Evolutionary conservation across 2,888 invertebrate species (phyloP), one percentile per base, ranked within the genome.

Genomic region (Coleophora flavipennella): DNA sequence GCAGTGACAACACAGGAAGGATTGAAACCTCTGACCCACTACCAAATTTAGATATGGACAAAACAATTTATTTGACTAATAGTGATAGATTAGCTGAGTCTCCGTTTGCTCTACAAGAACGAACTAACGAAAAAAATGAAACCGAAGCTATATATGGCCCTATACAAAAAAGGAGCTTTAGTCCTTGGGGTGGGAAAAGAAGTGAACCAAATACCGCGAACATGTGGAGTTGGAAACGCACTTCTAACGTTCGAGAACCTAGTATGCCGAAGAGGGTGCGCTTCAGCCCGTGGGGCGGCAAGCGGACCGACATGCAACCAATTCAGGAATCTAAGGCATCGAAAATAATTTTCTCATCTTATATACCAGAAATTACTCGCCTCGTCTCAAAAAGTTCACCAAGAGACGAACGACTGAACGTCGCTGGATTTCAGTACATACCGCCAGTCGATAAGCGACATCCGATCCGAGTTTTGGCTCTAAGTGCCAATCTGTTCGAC

Each of bases 251-350:
- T 2, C 59, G 73, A n/a, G 83, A 81, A 45, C 77, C 83, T 0
- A 80, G 62, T 48, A 81, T 84, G 83, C 84, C 83, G 0, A 84
- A 84, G 43, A 51, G 84, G 35, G 84, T 84, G 1, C 67, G 83
- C 0, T 84, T 84, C 54, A 83, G 79, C 36, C 83, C 84, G 0
- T 84, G 84, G 84, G 84, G 84, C 2, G 84, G 84, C 0, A 84
- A 84, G 40, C 58, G 84, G 12, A 78, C 77, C 48, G 77, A 77
- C 0, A 76, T 78, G 45, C 66, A 80, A 14, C 75, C 67, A 51
- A 81, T 78, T 37, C 72, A 76, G 0, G 71, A 71, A 4, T 44
- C 52, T 0, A 79, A 75, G 49, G 63, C 61, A 11, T 64, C 76
- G 2, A 77, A 68, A 45, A 58, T 79, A 0, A 75, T 83, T 31